Base-by-base conservation (phyloP, 2,888 invertebrate species). In the Clitarchus hookeri region DNA sequence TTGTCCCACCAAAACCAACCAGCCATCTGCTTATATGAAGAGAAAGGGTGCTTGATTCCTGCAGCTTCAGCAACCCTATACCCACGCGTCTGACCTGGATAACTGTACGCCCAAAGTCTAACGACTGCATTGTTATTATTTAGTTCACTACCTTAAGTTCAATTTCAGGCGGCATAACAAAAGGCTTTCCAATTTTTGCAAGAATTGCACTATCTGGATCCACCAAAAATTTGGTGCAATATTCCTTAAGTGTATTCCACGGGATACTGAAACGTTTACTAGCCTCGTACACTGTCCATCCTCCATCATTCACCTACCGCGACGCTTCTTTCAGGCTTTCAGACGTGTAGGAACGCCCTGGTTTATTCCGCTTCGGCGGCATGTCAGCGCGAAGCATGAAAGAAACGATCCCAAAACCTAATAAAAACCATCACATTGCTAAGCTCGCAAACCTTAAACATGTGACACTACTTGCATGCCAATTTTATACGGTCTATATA, bases 1-100 rank as follows among this genome's bases (percentile, higher is more conserved):
- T 23, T 84, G 65, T 54, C 25, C 84, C 65, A 48, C 84, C 84
- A 54, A 44, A 27, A 84, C 84, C 84, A 84, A 26, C 84, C 65
- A 84, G 65, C 65, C 65, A 65, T 54, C 26, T 54, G 25, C 25
- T 84, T 84, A 13, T 53, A 8, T 84, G 19, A 65, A 26, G 65
- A 84, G 65, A 53, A 54, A 27, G 84, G 53, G n/a, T 48, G 84
- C 48, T 44, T 36, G 36, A 36, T 1, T 36, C 36, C 36, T 36
- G 36, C 36, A 36, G 36, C 4, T 36, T 36, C 36, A 48, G 53
- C 84, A 6, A 44, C 36, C 84, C 84, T 48, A 27, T 84, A 84
- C n/a, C 44, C 8, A 48, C 25, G 8, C 84, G 3, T 12, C 53
- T 44, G 25, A 84, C 53, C 54, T 84, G 53, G 53, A 48, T 84